Evolutionary conservation across 2,888 invertebrate species (phyloP).

Genomic region (Perithous albicinctus): DNA sequence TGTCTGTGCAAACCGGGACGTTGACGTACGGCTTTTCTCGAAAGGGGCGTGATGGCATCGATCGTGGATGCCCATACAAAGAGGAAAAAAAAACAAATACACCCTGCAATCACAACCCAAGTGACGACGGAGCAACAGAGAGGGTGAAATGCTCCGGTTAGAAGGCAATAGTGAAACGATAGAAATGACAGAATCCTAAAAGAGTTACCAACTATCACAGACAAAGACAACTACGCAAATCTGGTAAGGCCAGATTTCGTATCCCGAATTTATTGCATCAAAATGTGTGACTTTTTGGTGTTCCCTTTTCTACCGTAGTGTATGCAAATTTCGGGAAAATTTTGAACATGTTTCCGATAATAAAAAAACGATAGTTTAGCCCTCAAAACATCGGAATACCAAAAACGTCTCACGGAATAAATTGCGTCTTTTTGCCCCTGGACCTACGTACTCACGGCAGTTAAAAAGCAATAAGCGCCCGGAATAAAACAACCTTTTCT

Average conservation of each 20-base stretch:
- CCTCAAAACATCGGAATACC: neutral
- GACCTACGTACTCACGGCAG: no score
- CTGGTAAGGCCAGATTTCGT: neutral
- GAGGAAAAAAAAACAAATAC: constrained; percentile 14
- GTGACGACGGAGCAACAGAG: constrained; percentile 10
- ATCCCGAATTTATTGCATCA: neutral
- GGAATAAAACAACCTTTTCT: no score
- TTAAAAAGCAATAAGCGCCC: no score
- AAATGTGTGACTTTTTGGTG: no score
- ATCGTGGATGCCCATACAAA: constrained; percentile 37
- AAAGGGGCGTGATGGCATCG: constrained; percentile 44
- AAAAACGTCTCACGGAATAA: no score
- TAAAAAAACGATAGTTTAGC: no score
- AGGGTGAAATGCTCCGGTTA: constrained; percentile 3
- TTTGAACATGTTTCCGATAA: no score
- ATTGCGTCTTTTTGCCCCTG: no score
- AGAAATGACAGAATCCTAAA: constrained; percentile 18
- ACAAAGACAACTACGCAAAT: neutral
- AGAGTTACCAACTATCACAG: constrained; percentile 20
- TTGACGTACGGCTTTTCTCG: constrained; percentile 57
- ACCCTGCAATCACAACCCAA: constrained; percentile 14
- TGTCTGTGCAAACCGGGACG: constrained; percentile 47
- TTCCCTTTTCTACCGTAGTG: neutral
- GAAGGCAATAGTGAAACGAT: neutral
- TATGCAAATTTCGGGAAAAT: neutral